A percentile compares a stretch with the other conserved stretches of the same genome.
These are phyloP conservation scores for Drosophila pseudoobscura DNA, from an alignment of 1,140 invertebrate genomes.

Conservation along the genomic window DNA sequence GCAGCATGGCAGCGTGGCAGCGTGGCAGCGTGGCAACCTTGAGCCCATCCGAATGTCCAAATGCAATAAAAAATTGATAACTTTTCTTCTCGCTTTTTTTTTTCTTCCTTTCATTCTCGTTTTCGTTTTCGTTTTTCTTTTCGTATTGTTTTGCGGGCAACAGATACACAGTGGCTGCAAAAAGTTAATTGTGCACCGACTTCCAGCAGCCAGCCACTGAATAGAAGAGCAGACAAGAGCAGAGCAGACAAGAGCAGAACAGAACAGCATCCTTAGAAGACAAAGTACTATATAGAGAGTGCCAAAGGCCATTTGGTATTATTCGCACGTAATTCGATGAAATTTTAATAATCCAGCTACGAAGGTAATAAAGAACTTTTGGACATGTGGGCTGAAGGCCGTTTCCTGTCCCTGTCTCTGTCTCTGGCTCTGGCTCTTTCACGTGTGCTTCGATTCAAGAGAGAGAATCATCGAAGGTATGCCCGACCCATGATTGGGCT, in stretches of 20 bases:
- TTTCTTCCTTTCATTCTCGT: constrained; percentile 5
- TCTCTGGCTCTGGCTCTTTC: neutral
- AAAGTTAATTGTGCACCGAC: constrained; percentile 39
- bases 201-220: constrained; percentile 8
- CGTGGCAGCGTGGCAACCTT: constrained; percentile 19
- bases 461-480: too few relatives aligned
- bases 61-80: constrained; percentile 54
- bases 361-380: constrained; percentile 73
- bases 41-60: constrained; percentile 21
- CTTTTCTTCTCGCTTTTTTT: constrained; percentile 4
- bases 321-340: constrained; percentile 71
- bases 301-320: constrained; percentile 51
- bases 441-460: too few relatives aligned
- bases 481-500: too few relatives aligned
- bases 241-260: neutral
- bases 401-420: constrained; percentile 14
- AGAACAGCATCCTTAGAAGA: neutral
- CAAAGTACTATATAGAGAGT: constrained; percentile 27
- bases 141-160: too few relatives aligned
- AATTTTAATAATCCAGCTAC: constrained; percentile 74
- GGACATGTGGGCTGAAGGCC: constrained; percentile 61
- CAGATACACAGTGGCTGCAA: constrained; percentile 7
- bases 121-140: constrained; percentile 3
- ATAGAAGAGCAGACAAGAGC: neutral
- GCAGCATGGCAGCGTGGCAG: neutral